Evolutionary conservation across 2,888 invertebrate genomes (phyloP).

Genomic region (Empis livida): DNA sequence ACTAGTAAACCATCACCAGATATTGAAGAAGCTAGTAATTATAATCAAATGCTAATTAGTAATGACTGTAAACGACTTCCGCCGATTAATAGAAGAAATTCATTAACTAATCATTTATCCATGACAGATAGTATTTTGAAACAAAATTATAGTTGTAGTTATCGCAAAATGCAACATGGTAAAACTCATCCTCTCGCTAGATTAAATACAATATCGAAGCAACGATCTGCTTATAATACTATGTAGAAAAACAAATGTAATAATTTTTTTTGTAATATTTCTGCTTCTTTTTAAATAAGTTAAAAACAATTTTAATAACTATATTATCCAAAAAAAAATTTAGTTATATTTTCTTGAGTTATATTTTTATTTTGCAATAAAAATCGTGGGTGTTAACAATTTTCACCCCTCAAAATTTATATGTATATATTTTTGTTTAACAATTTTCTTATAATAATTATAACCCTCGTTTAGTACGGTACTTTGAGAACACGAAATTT

Average conservation of each 20-base stretch:
- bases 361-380: too few relatives aligned
- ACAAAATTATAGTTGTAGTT: conserved; percentile 18
- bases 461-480: too few relatives aligned
- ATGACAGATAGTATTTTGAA: conserved; percentile 20
- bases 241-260: conserved; percentile 46
- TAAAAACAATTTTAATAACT: not conserved
- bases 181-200: conserved; percentile 84
- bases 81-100: conserved; percentile 19
- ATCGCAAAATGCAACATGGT: conserved; percentile 74
- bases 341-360: too few relatives aligned
- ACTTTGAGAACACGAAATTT: too few relatives aligned
- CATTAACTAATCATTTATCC: conserved; percentile 13
- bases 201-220: conserved; percentile 59
- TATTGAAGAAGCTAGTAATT: conserved; percentile 1
- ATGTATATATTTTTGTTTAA: too few relatives aligned
- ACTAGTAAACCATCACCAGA: conserved; percentile 6
- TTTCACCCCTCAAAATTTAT: too few relatives aligned
- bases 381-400: too few relatives aligned
- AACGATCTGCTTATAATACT: conserved; percentile 68
- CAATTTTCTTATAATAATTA: too few relatives aligned
- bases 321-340: too few relatives aligned
- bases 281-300: not conserved
- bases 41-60: not conserved
- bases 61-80: conserved; percentile 32
- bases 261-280: not conserved